Conservation (phyloP, 2,888 invertebrate species). For the Acanthosepion pharaonis region DNA sequence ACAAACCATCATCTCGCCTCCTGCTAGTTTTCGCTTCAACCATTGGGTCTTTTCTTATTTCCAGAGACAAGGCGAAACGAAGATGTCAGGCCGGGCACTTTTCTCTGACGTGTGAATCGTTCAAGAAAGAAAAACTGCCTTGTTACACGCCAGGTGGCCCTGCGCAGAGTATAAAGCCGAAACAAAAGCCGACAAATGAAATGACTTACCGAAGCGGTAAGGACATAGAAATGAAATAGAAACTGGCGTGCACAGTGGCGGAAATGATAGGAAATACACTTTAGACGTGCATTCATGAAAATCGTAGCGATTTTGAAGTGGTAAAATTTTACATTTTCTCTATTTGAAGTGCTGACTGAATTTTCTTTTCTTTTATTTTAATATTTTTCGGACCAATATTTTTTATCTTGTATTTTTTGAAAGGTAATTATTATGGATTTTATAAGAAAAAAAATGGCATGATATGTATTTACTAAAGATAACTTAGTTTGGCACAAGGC, state of each 20-base stretch:
- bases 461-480: no score
- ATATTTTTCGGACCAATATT: no score
- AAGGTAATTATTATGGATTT: no score
- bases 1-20: neutral
- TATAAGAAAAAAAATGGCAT: no score
- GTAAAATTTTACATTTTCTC: neutral
- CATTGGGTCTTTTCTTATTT: neutral
- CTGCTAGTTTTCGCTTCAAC: neutral
- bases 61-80: neutral
- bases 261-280: neutral
- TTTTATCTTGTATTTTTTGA: no score
- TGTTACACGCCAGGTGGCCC: slow-evolving; percentile 33
- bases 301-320: neutral
- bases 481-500: no score
- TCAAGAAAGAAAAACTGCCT: slow-evolving; percentile 23
- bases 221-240: neutral
- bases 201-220: neutral
- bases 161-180: neutral
- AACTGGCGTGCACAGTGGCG: neutral
- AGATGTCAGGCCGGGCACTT: neutral
- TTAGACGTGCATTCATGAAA: neutral
- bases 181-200: neutral
- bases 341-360: neutral
- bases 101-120: slow-evolving; percentile 2
- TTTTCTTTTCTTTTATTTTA: neutral